Evolutionary conservation across 2,797 vertebrate genomes (phyloP).

Genomic region (Oceanodroma leucorhoa): DNA sequence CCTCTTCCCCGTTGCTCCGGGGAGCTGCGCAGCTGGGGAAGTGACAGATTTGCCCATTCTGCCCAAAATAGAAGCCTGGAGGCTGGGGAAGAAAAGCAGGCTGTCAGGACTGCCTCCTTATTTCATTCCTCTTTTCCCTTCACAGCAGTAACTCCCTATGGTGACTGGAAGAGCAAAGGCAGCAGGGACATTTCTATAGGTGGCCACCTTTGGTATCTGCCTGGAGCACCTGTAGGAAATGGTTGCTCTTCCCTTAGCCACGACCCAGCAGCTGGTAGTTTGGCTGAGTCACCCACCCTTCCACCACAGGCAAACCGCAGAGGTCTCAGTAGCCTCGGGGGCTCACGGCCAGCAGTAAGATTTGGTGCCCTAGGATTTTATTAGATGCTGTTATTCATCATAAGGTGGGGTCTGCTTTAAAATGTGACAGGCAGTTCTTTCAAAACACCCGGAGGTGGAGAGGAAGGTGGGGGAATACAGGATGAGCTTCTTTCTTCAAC

Average conservation of each 20-base stretch:
- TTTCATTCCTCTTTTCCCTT: not conserved
- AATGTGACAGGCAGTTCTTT: not conserved
- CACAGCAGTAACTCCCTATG: not conserved
- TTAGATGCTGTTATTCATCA: not conserved
- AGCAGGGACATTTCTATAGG: not conserved
- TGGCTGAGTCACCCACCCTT: not conserved
- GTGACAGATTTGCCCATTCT: not conserved
- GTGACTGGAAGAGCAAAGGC: not conserved
- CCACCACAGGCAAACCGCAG: not conserved
- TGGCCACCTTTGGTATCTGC: not conserved
- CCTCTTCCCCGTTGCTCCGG: not conserved
- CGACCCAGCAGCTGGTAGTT: not conserved
- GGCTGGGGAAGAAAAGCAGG: not conserved
- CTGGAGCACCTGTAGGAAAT: not conserved
- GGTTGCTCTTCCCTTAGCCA: rapidly evolving
- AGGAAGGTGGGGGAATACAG: not conserved
- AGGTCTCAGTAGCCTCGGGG: not conserved
- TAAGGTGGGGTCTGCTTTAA: not conserved
- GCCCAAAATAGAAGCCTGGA: not conserved
- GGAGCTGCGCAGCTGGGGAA: not conserved
- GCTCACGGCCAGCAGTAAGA: not conserved
- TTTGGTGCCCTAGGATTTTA: not conserved
- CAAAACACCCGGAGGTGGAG: not conserved
- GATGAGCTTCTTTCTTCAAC: not conserved
- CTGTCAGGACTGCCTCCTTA: not conserved